Conservation (phyloP, 1,140 invertebrate genomes). For the Venustaconcha ellipsiformis region DNA sequence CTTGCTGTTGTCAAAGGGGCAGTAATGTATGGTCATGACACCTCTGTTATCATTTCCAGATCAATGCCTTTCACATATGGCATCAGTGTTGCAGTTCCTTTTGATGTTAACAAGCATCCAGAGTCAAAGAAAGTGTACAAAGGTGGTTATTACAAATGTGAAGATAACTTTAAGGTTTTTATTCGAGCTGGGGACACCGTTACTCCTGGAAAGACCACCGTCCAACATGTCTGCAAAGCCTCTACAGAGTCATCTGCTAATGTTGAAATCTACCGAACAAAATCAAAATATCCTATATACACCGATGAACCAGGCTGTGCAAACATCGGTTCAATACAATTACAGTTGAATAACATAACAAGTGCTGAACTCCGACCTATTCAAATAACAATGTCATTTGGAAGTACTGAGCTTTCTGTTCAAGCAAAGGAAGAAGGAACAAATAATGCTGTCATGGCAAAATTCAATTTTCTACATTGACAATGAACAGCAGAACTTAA, state of each 20-base stretch:
- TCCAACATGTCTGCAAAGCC: not conserved
- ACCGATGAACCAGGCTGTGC: slow-evolving; percentile 1
- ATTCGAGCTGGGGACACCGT: slow-evolving; percentile 1
- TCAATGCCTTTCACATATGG: not conserved
- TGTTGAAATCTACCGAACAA: slow-evolving; percentile 5
- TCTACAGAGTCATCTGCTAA: not conserved
- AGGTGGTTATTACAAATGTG: slow-evolving; percentile 10
- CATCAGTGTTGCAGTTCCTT: slow-evolving; percentile 9
- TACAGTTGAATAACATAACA: not conserved
- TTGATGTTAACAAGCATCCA: slow-evolving; percentile 3
- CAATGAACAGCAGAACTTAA: too few relatives aligned
- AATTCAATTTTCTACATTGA: slow-evolving; percentile 13
- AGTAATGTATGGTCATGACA: not conserved
- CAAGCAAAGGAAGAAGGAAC: slow-evolving; percentile 13
- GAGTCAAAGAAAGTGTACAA: slow-evolving; percentile 4
- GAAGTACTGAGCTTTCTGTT: slow-evolving; percentile 20
- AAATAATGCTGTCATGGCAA: slow-evolving; percentile 5
- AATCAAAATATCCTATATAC: slow-evolving; percentile 7
- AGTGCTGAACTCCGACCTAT: not conserved
- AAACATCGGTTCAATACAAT: not conserved
- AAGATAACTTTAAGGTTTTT: slow-evolving; percentile 14
- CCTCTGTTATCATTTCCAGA: too few relatives aligned
- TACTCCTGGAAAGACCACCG: slow-evolving; percentile 1
- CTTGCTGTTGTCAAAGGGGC: not conserved
- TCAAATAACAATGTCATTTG: slow-evolving; percentile 12